A percentile compares a stretch with the other conserved stretches of the same genome.
phyloP scores from a whole-genome alignment of 2,888 invertebrate species.

The Linnaemya tessellans region DNA sequence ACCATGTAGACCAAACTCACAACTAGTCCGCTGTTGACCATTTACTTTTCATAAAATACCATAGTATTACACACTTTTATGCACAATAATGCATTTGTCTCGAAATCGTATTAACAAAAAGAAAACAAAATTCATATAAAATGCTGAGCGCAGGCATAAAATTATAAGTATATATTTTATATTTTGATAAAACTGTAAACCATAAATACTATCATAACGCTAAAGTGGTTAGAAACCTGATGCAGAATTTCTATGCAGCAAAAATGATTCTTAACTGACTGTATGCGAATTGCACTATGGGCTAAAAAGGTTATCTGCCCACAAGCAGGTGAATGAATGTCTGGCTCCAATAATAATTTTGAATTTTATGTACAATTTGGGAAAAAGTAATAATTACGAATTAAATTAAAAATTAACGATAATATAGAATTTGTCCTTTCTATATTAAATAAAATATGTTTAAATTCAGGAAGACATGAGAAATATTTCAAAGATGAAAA shows the following conservation, averaged over 20 bases:
- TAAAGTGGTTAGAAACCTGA: neutral
- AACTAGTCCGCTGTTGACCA: slow-evolving; percentile 1
- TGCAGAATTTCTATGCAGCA: neutral
- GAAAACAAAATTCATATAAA: neutral
- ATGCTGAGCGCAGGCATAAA: slow-evolving; percentile 25
- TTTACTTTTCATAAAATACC: slow-evolving; percentile 20
- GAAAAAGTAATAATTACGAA: too few species aligned
- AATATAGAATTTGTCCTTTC: too few species aligned
- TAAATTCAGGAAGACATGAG: too few species aligned
- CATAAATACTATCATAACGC: slow-evolving; percentile 1
- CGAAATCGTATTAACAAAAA: neutral
- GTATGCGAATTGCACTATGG: too few species aligned
- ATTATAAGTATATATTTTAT: slow-evolving; percentile 8
- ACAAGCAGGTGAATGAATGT: too few species aligned
- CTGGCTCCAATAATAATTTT: too few species aligned
- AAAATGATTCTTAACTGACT: too few species aligned
- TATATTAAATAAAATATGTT: too few species aligned
- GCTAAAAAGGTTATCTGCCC: too few species aligned
- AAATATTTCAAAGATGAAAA: too few species aligned
- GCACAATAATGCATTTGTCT: slow-evolving; percentile 7
- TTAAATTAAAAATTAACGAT: too few species aligned
- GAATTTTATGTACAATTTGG: too few species aligned
- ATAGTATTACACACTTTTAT: neutral
- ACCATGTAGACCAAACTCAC: neutral
- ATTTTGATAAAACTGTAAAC: slow-evolving; percentile 11